These are phyloP conservation scores for Platycercus adscitus DNA, from an alignment of 2,113 vertebrate species.

Conservation along the genomic window DNA sequence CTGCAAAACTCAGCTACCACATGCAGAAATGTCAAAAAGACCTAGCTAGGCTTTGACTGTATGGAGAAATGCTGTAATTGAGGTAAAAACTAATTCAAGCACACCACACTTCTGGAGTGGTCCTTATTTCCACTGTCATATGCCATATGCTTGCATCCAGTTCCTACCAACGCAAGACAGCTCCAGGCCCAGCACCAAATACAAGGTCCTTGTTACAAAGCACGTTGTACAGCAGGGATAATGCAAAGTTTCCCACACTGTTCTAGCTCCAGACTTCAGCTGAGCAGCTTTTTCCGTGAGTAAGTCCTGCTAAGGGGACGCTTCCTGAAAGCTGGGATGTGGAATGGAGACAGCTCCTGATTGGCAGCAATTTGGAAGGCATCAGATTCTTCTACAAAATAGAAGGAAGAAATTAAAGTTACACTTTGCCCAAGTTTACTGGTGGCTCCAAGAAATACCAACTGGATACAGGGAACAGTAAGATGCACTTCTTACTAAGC, in stretches of 20 bases:
- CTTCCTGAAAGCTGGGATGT: constrained; percentile 12
- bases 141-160: not conserved
- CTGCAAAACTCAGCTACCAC: not conserved
- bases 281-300: constrained; percentile 88
- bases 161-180: not conserved
- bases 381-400: constrained; percentile 13
- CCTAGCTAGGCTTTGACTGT: not conserved
- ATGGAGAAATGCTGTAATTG: not conserved
- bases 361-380: not conserved
- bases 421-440: not conserved
- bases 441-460: not conserved
- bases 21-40: not conserved
- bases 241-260: not conserved
- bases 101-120: not conserved
- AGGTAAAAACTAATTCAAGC: not conserved
- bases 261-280: constrained; percentile 25
- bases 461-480: not conserved
- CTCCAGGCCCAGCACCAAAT: not conserved
- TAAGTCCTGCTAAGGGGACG: constrained; percentile 73
- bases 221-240: not conserved
- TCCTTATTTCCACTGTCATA: not conserved
- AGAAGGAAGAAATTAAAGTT: not conserved
- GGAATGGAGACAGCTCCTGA: constrained; percentile 78
- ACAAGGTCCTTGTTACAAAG: not conserved
- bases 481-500: not conserved